Evolutionary conservation across 2,797 vertebrate species (phyloP).

Genomic region (Lacerta agilis): DNA sequence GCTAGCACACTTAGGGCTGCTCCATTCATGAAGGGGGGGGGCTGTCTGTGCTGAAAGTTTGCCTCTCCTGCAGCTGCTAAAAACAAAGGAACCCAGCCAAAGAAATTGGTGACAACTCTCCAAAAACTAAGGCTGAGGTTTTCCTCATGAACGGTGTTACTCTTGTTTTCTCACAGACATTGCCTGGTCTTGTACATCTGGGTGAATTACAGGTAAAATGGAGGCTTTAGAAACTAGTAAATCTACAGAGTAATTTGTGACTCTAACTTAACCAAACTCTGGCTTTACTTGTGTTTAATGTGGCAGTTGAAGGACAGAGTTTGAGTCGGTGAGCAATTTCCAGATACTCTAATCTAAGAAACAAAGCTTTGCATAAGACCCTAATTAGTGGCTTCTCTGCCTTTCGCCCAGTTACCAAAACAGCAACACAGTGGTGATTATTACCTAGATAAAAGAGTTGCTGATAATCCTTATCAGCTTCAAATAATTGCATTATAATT

Average conservation of each 20-base stretch:
- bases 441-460: not conserved
- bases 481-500: conserved; percentile 47
- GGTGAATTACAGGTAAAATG: conserved; percentile 25
- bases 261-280: not conserved
- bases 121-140: not conserved
- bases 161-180: conserved; percentile 33
- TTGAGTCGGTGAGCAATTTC: not conserved
- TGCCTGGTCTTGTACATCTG: conserved; percentile 5
- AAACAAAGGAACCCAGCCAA: not conserved
- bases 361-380: not conserved
- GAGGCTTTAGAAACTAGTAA: conserved; percentile 14
- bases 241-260: not conserved
- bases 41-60: not conserved
- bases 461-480: conserved; percentile 11
- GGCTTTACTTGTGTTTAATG: not conserved
- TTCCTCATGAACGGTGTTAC: conserved; percentile 16
- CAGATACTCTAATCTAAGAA: not conserved
- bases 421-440: not conserved
- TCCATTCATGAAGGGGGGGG: not conserved
- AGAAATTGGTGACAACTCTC: not conserved
- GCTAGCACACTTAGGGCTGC: too few species aligned
- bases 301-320: not conserved
- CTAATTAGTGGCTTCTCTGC: not conserved
- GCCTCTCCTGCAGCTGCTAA: not conserved
- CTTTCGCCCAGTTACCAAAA: conserved; percentile 3